Percentiles rank a stretch among this genome's conserved stretches.
Evolutionary conservation across 1,140 invertebrate species (phyloP).

Genomic region (Laupala kohalensis): DNA sequence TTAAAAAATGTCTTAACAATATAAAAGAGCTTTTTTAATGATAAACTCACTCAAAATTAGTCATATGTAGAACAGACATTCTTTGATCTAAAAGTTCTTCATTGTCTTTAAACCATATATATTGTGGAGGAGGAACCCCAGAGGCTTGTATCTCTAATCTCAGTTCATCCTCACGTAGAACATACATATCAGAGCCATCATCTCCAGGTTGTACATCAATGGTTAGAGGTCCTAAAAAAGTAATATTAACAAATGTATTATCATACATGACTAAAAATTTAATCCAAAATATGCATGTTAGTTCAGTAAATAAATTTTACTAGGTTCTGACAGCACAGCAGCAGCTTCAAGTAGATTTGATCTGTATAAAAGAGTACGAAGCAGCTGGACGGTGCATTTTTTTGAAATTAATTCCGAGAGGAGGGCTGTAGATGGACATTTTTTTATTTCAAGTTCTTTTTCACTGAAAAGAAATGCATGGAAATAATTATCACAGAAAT

Average conservation of each 20-base stretch:
- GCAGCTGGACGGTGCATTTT: neutral
- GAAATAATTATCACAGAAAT: neutral
- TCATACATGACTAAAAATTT: too few species aligned
- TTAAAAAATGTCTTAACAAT: too few species aligned
- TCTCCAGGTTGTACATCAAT: constrained; percentile 7
- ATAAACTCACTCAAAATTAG: neutral
- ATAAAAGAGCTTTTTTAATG: too few species aligned
- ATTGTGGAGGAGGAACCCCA: constrained; percentile 22
- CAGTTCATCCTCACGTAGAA: neutral
- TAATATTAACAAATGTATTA: too few species aligned
- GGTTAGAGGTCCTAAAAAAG: neutral
- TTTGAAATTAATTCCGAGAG: neutral
- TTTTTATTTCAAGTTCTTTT: neutral
- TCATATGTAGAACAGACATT: constrained; percentile 20
- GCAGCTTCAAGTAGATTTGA: neutral
- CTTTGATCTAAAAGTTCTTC: constrained; percentile 22
- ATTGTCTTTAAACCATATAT: constrained; percentile 28
- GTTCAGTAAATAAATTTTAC: too few species aligned
- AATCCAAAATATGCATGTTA: too few species aligned
- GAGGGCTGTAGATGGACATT: neutral
- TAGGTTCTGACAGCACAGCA: neutral
- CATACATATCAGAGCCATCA: neutral
- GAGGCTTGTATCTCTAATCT: constrained; percentile 19
- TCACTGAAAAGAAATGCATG: neutral
- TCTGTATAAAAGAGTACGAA: neutral